Base-by-base conservation (phyloP, 2,113 vertebrate genomes). In the Lophura nycthemera region DNA sequence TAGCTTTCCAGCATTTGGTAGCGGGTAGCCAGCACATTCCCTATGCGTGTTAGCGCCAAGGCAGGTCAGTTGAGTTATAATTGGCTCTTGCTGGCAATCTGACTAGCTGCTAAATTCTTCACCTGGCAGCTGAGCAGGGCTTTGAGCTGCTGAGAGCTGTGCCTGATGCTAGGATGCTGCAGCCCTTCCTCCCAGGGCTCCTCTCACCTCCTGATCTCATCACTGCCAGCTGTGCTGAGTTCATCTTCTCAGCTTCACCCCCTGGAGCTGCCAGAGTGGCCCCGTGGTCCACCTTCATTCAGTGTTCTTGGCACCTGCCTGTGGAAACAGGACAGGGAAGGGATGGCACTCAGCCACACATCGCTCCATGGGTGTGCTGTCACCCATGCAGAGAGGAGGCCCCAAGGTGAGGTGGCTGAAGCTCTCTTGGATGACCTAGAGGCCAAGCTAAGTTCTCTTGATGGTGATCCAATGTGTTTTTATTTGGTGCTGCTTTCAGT, bases 1-100 rank as follows among this genome's bases (percentile, higher is more conserved):
- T 83, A 93, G 96, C 42, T 63, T 76, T 89, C 84, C 87, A 95
- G 87, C 77, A 6, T 45, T 61, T 96, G 97, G 94, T 96, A 96
- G 93, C 36, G 14, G 0, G 66, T 61, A 82, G 79, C 79, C 54
- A 16, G 76, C 0, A 2, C 76, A 4, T 96, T 95, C 86, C 87
- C 87, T 3, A 5, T 61, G 76, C 3, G 0, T n/a, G 80, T 84
- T 77, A 38, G 40, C 0, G 56, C 88, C 65, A 52, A 79, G 90
- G 83, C 92, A 91, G 92, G 57, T 84, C 95, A 82, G 89, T 74
- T 75, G 78, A 81, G 76, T 79, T 22, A 17, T 50, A 86, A 36
- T 11, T 85, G 84, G 87, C 87, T 84, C 34, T 61, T 4, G 82
- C 79, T 90, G 92, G 73, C 91, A 91, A 47, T 77, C 52, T 21